Percentiles rank a stretch among this genome's conserved stretches.
Evolutionary conservation across 2,797 vertebrate genomes (phyloP).

Genomic region (Meriones psammophilus): DNA sequence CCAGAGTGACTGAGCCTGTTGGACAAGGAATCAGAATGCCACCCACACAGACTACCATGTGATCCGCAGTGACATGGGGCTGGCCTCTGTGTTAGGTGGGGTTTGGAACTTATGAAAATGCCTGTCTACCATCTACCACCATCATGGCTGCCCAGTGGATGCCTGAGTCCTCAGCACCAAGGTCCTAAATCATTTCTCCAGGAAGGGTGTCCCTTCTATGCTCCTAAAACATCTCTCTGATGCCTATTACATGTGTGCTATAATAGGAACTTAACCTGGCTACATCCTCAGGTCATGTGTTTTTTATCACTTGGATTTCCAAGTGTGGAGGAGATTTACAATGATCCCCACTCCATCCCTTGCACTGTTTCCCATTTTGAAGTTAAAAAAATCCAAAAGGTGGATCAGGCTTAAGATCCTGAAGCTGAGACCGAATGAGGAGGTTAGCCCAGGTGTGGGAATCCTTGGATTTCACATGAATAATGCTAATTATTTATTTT

Average conservation of each 20-base stretch:
- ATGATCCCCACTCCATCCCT: neutral
- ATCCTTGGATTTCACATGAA: neutral
- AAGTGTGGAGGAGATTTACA: neutral
- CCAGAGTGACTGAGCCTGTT: neutral
- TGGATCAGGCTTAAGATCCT: neutral
- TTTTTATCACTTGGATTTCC: constrained; percentile 7
- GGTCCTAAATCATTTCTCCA: neutral
- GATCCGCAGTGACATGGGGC: neutral
- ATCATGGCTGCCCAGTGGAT: neutral
- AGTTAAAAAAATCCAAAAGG: neutral
- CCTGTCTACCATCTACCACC: neutral
- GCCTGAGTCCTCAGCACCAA: neutral
- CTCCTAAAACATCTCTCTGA: neutral
- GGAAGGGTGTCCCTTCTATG: neutral
- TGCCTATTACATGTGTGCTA: no score
- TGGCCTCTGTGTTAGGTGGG: neutral
- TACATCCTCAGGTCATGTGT: neutral
- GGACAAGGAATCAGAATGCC: neutral
- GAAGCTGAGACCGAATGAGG: neutral
- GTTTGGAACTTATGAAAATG: neutral
- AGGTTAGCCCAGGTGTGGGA: neutral
- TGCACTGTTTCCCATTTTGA: neutral
- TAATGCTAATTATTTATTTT: neutral
- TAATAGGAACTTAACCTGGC: neutral
- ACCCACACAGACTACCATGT: neutral